phyloP scores from a whole-genome alignment of 2,113 vertebrate species.

The Plectropomus leopardus region DNA sequence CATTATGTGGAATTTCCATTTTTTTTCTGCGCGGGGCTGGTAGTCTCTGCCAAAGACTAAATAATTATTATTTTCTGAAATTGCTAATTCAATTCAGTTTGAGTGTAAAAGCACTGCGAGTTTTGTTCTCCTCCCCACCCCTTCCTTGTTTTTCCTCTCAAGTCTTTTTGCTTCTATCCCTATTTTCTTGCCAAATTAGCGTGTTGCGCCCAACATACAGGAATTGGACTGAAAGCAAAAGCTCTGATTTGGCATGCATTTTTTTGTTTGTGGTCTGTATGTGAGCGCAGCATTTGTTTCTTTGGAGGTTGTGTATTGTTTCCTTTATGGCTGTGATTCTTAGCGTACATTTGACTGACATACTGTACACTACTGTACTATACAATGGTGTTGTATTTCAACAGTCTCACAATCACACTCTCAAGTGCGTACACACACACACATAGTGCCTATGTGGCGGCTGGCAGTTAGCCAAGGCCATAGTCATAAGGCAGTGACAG shows the following conservation, averaged over 20 bases:
- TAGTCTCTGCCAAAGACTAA: slow-evolving; percentile 31
- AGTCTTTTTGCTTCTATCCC: neutral
- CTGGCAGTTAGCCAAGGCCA: slow-evolving; percentile 72
- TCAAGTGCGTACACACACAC: slow-evolving; percentile 13
- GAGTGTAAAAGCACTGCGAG: slow-evolving; percentile 30
- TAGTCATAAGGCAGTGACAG: slow-evolving; percentile 73
- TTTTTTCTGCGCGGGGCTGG: slow-evolving; percentile 22
- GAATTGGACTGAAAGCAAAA: neutral
- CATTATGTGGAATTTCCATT: slow-evolving; percentile 55
- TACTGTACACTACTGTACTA: slow-evolving; percentile 30
- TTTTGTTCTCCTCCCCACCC: slow-evolving; percentile 17
- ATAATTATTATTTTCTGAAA: slow-evolving; percentile 51
- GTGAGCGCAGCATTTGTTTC: neutral
- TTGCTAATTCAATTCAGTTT: slow-evolving; percentile 48
- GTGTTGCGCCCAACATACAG: neutral
- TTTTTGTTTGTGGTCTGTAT: neutral
- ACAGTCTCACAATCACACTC: slow-evolving; percentile 16
- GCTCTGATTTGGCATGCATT: slow-evolving; percentile 16
- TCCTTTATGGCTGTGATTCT: slow-evolving; percentile 18
- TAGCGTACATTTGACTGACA: slow-evolving; percentile 47
- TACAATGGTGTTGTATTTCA: slow-evolving; percentile 33
- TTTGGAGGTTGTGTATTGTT: neutral
- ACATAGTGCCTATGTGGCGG: slow-evolving; percentile 18
- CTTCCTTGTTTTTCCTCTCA: slow-evolving; percentile 1
- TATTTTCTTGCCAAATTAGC: slow-evolving; percentile 27